Evolutionary conservation across 2,113 vertebrate genomes (phyloP).

Genomic region (Argyrosomus japonicus): DNA sequence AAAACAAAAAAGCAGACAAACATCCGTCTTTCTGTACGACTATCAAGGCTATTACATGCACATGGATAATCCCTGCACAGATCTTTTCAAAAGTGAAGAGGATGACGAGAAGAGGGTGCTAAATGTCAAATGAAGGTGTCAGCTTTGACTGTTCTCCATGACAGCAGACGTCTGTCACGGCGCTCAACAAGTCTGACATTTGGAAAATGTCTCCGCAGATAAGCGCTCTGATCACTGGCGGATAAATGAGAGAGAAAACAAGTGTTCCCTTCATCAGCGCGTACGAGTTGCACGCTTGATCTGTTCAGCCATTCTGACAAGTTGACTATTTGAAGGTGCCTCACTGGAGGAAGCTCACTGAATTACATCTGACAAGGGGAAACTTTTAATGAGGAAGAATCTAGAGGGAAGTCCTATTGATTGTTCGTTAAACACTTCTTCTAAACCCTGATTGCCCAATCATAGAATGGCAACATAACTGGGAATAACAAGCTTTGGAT

Average conservation of each 20-base stretch:
- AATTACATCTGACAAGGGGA: conserved; percentile 9
- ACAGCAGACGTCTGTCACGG: conserved; percentile 46
- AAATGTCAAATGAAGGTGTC: conserved; percentile 75
- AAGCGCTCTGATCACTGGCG: conserved; percentile 64
- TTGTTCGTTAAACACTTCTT: background rate
- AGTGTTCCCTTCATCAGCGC: conserved; percentile 32
- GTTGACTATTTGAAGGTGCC: conserved; percentile 17
- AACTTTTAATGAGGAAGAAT: conserved; percentile 12
- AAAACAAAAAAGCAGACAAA: conserved; percentile 35
- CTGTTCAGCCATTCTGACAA: conserved; percentile 20
- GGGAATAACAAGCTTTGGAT: conserved; percentile 19
- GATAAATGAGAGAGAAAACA: conserved; percentile 59
- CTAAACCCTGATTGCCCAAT: background rate
- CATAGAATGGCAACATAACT: background rate
- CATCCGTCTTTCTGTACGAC: background rate
- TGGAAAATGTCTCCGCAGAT: conserved; percentile 71
- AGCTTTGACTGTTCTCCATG: conserved; percentile 41
- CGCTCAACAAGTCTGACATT: conserved; percentile 76
- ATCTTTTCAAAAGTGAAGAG: conserved; percentile 34
- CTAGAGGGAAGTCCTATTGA: background rate
- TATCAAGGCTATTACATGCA: background rate
- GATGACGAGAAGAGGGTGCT: conserved; percentile 42
- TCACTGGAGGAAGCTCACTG: background rate
- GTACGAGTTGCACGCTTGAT: conserved; percentile 15
- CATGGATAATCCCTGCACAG: conserved; percentile 12